Base-by-base conservation (phyloP, 1,140 invertebrate species). In the Conus betulinus region DNA sequence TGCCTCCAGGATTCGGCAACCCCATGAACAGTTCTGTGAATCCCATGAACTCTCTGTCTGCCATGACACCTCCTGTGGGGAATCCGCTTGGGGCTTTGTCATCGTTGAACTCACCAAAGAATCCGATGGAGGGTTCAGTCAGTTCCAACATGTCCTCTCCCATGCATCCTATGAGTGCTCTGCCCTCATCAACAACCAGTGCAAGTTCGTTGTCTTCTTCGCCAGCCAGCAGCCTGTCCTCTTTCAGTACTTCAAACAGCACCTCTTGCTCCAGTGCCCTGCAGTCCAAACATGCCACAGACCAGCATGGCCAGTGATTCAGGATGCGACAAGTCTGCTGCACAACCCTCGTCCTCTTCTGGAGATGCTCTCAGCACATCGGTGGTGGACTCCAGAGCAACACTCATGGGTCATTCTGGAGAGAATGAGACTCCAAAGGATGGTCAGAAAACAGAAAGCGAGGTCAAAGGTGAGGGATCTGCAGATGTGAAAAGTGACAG, bases 131-230 rank as follows among this genome's bases (percentile, higher is more conserved):
- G 6, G 20, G 67, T 20, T 10, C 67, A 23, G 67, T 6, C 67
- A 71, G 20, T 71, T 71, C 67, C 67, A 71, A 20, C 67, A 71
- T 71, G 67, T 71, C 67, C 6, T 71, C 67, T 71, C 11, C 67
- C 67, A 71, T 71, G 79, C n/a, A 51, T 39, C 76, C 76, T 17
- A 78, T 78, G 79, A 81, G 23, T 23, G 79, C 79, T 81, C 51
- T 53, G 52, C 53, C 79, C 15, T 81, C 79, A 11, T 53, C 82
- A 27, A 6, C 57, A 17, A 8, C 81, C 23, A 15, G n/a, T 15
- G 13, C 78, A n/a, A 79, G 57, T 15, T 60, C 27, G 13, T 51
- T 25, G 7, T 39, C 78, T 51, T n/a, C 51, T 11, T 39, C 78
- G 10, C 78, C 78, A 79, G 27, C 78, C 57, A 60, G 15, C 57